Base-by-base conservation (phyloP, 1,140 invertebrate genomes). In the Drosophila albomicans region DNA sequence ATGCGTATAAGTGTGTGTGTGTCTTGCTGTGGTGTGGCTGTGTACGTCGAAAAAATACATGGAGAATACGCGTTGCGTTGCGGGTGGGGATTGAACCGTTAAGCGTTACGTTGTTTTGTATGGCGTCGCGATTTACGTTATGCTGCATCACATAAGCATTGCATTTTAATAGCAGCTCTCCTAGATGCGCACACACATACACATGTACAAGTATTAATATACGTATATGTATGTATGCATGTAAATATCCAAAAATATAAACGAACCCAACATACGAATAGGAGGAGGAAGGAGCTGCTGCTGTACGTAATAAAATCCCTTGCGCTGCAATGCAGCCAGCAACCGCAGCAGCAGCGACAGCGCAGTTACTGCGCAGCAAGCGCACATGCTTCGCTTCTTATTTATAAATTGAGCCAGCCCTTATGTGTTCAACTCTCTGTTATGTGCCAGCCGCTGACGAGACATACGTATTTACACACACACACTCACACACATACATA, bases 191-290 rank as follows among this genome's bases (percentile, higher is more conserved):
- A 38, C 25, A 52, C 48, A 58, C 35, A 25, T 65, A 51, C 45
- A 52, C 54, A 58, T 46, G 25, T 65, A 51, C 45, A 51, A 7
- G n/a, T 35, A 67, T 15, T 43, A 43, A 43, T 43, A 43, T 7
- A 48, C 11, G 32, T n/a, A 59, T 30, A 38, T 45, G 20, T 59
- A 67, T 64, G 56, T 76, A 70, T 68, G 70, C 66, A 78, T 87
- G 84, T 88, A 87, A 82, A 87, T 84, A 81, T 87, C 84, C 84
- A 87, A 87, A 87, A 87, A 87, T 87, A 87, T 87, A 87, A 87
- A 87, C 78, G 77, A 76, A 84, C 68, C 84, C 65, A 82, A 57
- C 54, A 57, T 81, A 45, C 65, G 64, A 43, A 41, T 3, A 41
- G 8, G 38, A 10, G 10, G 38, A 41, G 38, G 43, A 63, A 28